These are phyloP conservation scores for Petaurus breviceps DNA, from an alignment of 2,113 vertebrate species.

Conservation along the genomic window DNA sequence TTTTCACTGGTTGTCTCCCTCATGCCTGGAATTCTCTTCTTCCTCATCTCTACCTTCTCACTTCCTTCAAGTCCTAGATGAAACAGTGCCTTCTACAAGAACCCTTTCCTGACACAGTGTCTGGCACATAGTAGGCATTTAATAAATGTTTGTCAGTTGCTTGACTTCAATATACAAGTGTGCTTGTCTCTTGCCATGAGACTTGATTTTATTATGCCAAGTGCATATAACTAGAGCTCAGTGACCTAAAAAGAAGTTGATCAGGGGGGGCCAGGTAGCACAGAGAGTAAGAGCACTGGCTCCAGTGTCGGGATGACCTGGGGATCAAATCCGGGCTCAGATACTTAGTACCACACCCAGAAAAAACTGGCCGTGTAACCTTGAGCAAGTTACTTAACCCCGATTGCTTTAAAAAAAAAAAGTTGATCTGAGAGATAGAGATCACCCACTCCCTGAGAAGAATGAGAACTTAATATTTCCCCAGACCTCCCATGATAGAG, in stretches of 20 bases:
- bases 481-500: not conserved
- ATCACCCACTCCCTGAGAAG: not conserved
- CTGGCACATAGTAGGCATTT: not conserved
- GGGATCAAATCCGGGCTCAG: no score
- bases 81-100: not conserved
- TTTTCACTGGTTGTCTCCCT: not conserved
- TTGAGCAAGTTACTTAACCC: no score
- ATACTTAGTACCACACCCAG: no score
- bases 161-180: not conserved
- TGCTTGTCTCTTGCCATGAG: not conserved
- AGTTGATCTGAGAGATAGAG: not conserved
- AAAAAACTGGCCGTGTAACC: no score
- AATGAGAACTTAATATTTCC: not conserved
- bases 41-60: not conserved
- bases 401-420: no score
- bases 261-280: no score
- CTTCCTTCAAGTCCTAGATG: not conserved
- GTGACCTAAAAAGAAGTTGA: not conserved
- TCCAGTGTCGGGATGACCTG: no score
- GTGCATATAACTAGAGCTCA: not conserved
- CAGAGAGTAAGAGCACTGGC: no score
- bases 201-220: not conserved
- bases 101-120: not conserved
- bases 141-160: not conserved
- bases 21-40: not conserved